Base-by-base conservation (phyloP, 2,113 vertebrate species). In the Gymnogyps californianus region DNA sequence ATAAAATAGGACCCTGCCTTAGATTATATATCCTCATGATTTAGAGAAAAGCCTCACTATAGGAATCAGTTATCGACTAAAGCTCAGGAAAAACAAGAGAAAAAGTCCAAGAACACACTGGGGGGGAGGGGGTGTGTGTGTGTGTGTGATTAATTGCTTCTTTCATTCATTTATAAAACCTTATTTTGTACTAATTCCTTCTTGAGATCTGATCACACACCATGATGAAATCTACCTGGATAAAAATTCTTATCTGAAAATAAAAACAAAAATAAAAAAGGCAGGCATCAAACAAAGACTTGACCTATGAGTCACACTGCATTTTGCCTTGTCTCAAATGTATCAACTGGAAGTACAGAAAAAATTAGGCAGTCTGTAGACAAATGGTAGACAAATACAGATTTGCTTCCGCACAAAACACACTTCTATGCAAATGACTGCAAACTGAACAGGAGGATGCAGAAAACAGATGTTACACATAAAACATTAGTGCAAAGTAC, bases 401-500 rank as follows among this genome's bases (percentile, higher is more conserved):
- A 82, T 75, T 78, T 44, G 42, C 58, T 94, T 91, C 51, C 5
- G 7, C 95, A 92, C 28, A 93, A 66, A 87, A 71, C 44, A 18
- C 11, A 76, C 42, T 52, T 70, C 21, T 69, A 80, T 67, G 65
- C 40, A 93, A 96, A 94, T 72, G 54, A 84, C 66, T 79, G 31
- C 34, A 92, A 91, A 94, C 58, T 57, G 76, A 97, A 95, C 85
- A 86, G 58, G n/a, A 93, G 86, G 83, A 94, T 52, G 31, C 76
- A 87, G 44, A 85, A 96, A 91, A 64, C 89, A 97, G 92, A 95
- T 96, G 95, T 94, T 96, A 88, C 71, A 81, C 76, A 93, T 94
- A 89, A 97, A 96, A 92, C 80, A 86, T 78, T 66, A 95, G 80
- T 54, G 57, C 88, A 87, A 93, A 97, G 51, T 75, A 94, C 87